phyloP scores from a whole-genome alignment of 2,113 vertebrate genomes.

The Megalops atlanticus region DNA sequence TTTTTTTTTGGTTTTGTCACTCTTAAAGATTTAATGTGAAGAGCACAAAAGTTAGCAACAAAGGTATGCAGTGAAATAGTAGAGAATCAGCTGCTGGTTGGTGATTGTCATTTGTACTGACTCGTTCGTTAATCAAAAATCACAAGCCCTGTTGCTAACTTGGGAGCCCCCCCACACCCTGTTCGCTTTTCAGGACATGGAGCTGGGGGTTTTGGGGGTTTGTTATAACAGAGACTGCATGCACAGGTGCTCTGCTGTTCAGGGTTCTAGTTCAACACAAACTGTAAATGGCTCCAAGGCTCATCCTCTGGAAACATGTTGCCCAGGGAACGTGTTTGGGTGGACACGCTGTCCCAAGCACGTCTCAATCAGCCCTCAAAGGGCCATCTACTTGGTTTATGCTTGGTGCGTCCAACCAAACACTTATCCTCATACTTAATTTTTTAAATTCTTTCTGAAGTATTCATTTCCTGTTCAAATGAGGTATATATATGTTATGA shows the following conservation, averaged over 20 bases:
- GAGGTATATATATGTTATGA: conserved; percentile 16
- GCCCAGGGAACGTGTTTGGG: neutral
- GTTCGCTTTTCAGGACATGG: no score
- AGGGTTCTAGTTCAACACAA: neutral
- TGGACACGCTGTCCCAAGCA: neutral
- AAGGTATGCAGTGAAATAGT: neutral
- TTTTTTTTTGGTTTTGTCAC: conserved; percentile 60
- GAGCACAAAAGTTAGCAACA: neutral
- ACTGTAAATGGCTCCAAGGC: conserved; percentile 7
- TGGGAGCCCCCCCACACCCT: neutral
- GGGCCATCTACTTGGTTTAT: conserved; percentile 1
- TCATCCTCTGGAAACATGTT: neutral
- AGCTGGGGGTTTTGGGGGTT: neutral
- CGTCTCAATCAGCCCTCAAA: conserved; percentile 8
- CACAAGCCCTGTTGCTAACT: no score
- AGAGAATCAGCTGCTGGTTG: neutral
- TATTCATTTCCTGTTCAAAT: no score
- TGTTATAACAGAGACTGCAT: neutral
- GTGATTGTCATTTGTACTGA: no score
- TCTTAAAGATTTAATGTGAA: conserved; percentile 39
- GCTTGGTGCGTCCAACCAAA: neutral
- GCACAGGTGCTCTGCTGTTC: neutral
- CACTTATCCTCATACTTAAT: neutral
- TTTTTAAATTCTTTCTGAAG: neutral
- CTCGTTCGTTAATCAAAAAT: no score